A percentile compares a stretch with the other conserved stretches of the same genome.
Evolutionary conservation across 2,113 vertebrate genomes (phyloP).

Genomic region (Protobothrops flavoviridis): DNA sequence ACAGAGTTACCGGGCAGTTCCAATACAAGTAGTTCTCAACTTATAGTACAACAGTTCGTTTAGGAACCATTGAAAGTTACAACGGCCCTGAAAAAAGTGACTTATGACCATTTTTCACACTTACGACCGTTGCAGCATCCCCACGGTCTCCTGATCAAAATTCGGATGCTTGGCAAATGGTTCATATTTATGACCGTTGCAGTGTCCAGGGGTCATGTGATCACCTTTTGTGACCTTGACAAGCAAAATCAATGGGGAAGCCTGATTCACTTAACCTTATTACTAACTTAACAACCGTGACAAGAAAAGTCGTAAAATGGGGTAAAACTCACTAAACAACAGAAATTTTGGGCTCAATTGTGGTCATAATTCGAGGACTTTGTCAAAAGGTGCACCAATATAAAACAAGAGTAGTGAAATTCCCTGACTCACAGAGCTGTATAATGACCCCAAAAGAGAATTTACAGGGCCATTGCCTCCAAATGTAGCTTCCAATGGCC

Average conservation of each 20-base stretch:
- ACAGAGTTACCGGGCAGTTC: slow-evolving; percentile 8
- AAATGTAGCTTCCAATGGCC: background rate
- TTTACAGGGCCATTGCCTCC: background rate
- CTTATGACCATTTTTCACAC: background rate
- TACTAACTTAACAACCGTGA: background rate
- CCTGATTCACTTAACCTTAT: background rate
- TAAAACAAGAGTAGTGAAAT: background rate
- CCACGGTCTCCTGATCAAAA: background rate
- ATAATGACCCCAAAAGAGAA: background rate
- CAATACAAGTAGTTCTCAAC: background rate
- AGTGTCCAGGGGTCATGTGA: background rate
- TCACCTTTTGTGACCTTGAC: background rate
- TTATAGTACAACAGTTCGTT: background rate
- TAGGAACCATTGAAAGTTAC: background rate
- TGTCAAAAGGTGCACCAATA: background rate
- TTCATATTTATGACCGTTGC: background rate
- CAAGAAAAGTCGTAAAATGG: background rate
- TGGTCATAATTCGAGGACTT: background rate
- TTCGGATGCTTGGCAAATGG: background rate
- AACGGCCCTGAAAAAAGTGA: background rate
- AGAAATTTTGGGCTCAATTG: background rate
- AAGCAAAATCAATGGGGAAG: background rate
- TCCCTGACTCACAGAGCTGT: background rate
- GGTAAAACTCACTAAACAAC: background rate
- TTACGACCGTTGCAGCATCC: background rate